Evolutionary conservation across 2,888 invertebrate genomes (phyloP), one percentile per base, ranked within the genome.

Genomic region (Zele albiditarsus): DNA sequence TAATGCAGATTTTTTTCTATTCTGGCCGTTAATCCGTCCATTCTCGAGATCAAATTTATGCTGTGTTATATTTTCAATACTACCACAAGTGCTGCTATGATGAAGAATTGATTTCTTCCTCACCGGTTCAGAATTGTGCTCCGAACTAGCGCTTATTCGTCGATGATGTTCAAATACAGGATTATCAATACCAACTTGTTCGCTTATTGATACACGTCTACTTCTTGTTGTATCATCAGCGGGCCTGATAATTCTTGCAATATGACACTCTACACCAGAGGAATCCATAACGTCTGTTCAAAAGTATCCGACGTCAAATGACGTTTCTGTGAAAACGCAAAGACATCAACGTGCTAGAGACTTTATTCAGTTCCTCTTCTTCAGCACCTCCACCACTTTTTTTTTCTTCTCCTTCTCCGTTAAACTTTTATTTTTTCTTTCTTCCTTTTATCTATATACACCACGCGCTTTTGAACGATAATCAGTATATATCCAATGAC

Each of bases 181-280:
- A 80, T 89, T 89, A 73, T 89, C 89, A 57, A 86, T 78, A 8
- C 88, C 89, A 28, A 85, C 81, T 72, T 87, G 88, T 65, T 89
- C 89, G 80, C 88, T 89, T 71, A 89, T 89, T 27, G 89, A 89
- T 25, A 89, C 89, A 0, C 89, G 82, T 84, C 60, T 80, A 77
- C 31, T 72, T 69, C 70, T 53, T 10, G 27, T 62, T 12, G 23
- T 65, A 20, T 78, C 78, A 33, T 78, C 78, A 53, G 67, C 79
- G 70, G 63, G 85, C 82, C 77, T 84, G 84, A 33, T 33, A 6
- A 60, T 68, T 27, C 62, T 38, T 23, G 70, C 57, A 63, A 28
- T 27, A 68, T 74, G 73, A 20, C 46, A 23, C 46, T 60, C 68
- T 23, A 53, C 63, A 28, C 33, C 33, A 20, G 57, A 46, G 27